Evolutionary conservation across 2,113 vertebrate genomes (phyloP).

Genomic region (Montifringilla adamsi): DNA sequence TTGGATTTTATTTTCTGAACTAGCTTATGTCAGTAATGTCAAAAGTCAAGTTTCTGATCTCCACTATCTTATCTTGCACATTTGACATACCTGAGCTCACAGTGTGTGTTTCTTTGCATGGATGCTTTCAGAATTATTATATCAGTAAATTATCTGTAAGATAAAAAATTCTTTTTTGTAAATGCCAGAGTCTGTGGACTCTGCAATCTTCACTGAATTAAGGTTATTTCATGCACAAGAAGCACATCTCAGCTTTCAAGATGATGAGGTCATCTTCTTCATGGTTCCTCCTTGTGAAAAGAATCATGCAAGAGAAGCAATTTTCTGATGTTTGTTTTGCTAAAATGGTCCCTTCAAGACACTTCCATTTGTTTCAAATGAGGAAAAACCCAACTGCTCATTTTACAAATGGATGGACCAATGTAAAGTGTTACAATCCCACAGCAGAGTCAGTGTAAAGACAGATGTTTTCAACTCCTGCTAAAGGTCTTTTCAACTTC

Average conservation of each 20-base stretch:
- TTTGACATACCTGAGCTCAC: not conserved
- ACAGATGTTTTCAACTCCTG: not conserved
- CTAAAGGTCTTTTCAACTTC: not conserved
- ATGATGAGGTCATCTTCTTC: not conserved
- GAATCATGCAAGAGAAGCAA: not conserved
- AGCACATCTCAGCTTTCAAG: not conserved
- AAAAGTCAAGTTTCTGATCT: not conserved
- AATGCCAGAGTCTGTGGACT: not conserved
- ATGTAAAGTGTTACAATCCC: not conserved
- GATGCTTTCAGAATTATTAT: not conserved
- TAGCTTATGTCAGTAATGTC: not conserved
- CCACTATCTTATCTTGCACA: not conserved
- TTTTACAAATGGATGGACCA: not conserved
- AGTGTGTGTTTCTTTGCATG: not conserved
- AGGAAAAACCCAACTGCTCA: not conserved
- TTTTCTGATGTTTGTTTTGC: not conserved
- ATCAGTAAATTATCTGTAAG: not conserved
- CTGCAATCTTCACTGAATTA: not conserved
- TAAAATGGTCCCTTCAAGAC: not conserved
- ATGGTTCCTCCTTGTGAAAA: not conserved
- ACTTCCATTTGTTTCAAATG: not conserved
- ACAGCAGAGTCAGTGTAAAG: not conserved
- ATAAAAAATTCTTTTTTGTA: not conserved
- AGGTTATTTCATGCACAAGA: not conserved
- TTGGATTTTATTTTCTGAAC: not conserved